These are phyloP conservation scores for Drosophila birchii DNA, from an alignment of 2,888 invertebrate genomes.

Conservation along the genomic window DNA sequence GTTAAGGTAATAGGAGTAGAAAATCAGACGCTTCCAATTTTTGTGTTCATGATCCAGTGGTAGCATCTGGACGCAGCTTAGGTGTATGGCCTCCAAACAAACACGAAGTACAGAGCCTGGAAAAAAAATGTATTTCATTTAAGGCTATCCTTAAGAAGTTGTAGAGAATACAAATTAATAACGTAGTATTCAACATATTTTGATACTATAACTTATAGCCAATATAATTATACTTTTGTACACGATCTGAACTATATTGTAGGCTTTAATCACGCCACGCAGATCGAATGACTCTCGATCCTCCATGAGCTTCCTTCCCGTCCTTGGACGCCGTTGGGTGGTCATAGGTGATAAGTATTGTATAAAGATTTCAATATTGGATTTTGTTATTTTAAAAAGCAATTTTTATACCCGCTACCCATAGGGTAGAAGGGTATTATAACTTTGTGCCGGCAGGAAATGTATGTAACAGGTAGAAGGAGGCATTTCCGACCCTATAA, in stretches of 20 bases:
- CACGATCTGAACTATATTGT: slow-evolving; percentile 49
- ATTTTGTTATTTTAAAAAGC: too few relatives aligned
- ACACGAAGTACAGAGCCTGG: slow-evolving; percentile 22
- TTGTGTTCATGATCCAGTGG: slow-evolving; percentile 46
- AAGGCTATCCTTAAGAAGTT: neutral
- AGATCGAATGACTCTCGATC: slow-evolving; percentile 45
- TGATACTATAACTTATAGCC: slow-evolving; percentile 37
- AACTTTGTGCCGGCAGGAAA: too few relatives aligned
- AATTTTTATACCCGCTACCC: too few relatives aligned
- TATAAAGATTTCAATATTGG: too few relatives aligned
- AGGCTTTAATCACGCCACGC: slow-evolving; percentile 32
- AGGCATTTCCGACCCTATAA: too few relatives aligned
- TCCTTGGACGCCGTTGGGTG: too few relatives aligned
- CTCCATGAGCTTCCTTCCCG: slow-evolving; percentile 47
- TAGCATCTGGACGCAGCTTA: slow-evolving; percentile 1
- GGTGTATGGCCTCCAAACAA: slow-evolving; percentile 5
- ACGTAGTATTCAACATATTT: neutral
- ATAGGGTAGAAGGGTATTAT: too few relatives aligned
- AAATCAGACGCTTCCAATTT: slow-evolving; percentile 46
- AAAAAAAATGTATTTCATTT: too few relatives aligned
- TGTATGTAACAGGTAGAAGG: too few relatives aligned
- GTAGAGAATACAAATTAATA: neutral
- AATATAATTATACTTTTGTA: slow-evolving; percentile 33
- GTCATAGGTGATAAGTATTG: too few relatives aligned
- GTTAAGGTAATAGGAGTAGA: slow-evolving; percentile 51